phyloP scores from a whole-genome alignment of 2,797 vertebrate genomes.

The Acipenser transmontanus region DNA sequence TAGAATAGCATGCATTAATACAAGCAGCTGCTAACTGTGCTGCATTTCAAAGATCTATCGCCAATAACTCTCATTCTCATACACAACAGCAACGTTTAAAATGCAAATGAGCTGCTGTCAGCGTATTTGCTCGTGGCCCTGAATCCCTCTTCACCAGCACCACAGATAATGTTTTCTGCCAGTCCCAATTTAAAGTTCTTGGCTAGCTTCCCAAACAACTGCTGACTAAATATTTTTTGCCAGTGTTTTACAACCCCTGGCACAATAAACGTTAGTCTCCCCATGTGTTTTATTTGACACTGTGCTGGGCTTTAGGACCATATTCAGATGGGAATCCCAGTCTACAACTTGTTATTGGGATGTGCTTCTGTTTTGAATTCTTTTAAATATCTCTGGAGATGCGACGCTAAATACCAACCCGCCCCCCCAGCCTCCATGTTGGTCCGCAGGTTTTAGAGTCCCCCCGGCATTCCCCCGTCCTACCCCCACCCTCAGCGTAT shows the following conservation, averaged over 20 bases:
- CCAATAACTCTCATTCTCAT: background rate
- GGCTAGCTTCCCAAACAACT: no score
- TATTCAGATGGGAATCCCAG: no score
- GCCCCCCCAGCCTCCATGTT: background rate
- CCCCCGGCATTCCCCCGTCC: conserved; percentile 16
- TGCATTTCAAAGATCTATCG: background rate
- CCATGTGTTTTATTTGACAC: no score
- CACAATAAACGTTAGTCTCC: no score
- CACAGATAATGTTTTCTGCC: conserved; percentile 6
- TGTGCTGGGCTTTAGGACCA: no score
- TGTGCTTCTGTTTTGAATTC: conserved; percentile 6
- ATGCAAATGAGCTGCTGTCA: background rate
- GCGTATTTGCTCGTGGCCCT: no score
- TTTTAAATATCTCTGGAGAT: background rate
- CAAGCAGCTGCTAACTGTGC: conserved; percentile 11
- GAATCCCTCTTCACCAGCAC: conserved; percentile 1
- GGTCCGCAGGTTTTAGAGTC: background rate
- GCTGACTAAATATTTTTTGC: no score
- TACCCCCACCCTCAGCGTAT: conserved; percentile 20
- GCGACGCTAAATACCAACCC: background rate
- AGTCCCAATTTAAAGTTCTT: no score
- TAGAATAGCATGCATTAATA: conserved; percentile 12
- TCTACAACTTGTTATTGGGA: no score
- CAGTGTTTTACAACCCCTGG: no score
- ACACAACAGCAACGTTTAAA: background rate